Evolutionary conservation across 2,888 invertebrate species (phyloP).

Genomic region (Metacarcinus magister): DNA sequence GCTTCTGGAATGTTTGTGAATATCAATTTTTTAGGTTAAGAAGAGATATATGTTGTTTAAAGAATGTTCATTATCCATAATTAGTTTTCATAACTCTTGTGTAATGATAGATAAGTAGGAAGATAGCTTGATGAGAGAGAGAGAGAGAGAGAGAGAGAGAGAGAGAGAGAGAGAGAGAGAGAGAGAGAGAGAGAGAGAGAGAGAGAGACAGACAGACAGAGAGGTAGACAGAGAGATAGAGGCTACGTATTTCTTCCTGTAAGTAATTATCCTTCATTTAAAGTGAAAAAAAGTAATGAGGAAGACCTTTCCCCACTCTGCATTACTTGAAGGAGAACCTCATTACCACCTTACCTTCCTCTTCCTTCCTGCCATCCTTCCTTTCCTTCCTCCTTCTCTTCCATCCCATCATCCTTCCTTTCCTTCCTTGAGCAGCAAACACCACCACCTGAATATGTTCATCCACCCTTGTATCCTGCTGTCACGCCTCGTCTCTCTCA

Average conservation of each 20-base stretch:
- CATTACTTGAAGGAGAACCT: not conserved
- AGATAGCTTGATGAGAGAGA: not conserved
- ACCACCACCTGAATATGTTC: not conserved
- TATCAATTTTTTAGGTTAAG: not conserved
- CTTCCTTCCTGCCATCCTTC: not conserved
- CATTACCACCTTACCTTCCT: not conserved
- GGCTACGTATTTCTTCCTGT: not conserved
- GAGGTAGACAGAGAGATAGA: not conserved
- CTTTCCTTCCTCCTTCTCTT: too few species aligned
- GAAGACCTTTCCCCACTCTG: not conserved
- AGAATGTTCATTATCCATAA: not conserved
- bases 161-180: slow-evolving; percentile 43
- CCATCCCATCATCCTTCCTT: not conserved
- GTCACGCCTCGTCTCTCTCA: not conserved
- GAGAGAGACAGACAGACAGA: not conserved
- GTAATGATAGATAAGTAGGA: slow-evolving; percentile 29
- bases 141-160: slow-evolving; percentile 30
- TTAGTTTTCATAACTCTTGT: not conserved
- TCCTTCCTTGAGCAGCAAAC: not conserved
- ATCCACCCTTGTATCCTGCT: not conserved
- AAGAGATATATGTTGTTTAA: not conserved
- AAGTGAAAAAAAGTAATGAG: not conserved
- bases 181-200: not conserved
- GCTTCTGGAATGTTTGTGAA: not conserved
- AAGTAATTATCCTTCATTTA: slow-evolving; percentile 29